These are phyloP conservation scores for Tineola bisselliella DNA, from an alignment of 2,888 invertebrate genomes.

Conservation along the genomic window DNA sequence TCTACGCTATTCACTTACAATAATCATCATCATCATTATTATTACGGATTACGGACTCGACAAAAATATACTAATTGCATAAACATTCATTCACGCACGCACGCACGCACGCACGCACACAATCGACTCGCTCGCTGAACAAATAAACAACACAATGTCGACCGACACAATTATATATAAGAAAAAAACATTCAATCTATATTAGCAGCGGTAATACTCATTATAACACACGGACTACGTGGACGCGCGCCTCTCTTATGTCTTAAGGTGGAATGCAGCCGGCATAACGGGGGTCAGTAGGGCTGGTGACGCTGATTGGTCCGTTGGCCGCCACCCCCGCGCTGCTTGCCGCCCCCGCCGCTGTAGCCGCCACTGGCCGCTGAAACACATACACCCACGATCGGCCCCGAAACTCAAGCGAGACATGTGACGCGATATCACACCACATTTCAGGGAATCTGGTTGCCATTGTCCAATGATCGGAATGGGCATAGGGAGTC, in stretches of 20 bases:
- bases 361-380: constrained; percentile 38
- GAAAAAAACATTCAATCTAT: background rate
- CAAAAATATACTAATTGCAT: background rate
- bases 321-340: constrained; percentile 75
- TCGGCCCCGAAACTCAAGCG: constrained; percentile 14
- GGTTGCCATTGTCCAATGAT: background rate
- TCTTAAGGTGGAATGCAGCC: constrained; percentile 66
- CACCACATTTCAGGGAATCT: background rate
- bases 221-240: too few species aligned
- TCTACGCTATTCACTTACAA: background rate
- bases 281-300: constrained; percentile 69
- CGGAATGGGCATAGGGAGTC: too few species aligned
- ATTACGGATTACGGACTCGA: background rate
- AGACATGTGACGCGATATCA: background rate
- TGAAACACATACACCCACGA: constrained; percentile 18
- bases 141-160: background rate
- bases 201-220: constrained; percentile 4
- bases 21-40: background rate
- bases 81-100: constrained; percentile 16
- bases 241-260: constrained; percentile 25
- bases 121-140: constrained; percentile 19
- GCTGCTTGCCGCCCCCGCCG: constrained; percentile 87
- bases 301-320: constrained; percentile 90
- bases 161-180: background rate
- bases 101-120: constrained; percentile 24